phyloP scores from a whole-genome alignment of 2,797 vertebrate genomes.

The Tangara arthus region DNA sequence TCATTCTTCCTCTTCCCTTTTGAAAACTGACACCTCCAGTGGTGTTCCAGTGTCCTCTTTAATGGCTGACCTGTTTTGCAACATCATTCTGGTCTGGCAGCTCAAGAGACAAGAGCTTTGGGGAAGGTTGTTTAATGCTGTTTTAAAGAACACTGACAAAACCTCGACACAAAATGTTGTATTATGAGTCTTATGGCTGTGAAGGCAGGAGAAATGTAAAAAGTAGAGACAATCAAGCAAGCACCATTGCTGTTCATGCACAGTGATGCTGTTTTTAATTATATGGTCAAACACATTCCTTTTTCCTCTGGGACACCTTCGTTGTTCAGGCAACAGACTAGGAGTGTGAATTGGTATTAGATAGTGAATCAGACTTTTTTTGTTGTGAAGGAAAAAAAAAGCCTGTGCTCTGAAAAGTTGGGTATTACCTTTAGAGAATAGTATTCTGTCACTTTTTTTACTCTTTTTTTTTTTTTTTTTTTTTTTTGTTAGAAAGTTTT shows the following conservation, averaged over 20 bases:
- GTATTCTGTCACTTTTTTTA: background rate
- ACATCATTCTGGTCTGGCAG: background rate
- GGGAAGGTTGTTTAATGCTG: background rate
- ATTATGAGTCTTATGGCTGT: background rate
- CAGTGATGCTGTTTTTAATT: background rate
- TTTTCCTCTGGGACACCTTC: background rate
- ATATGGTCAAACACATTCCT: background rate
- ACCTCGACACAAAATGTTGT: background rate
- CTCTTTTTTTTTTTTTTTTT: background rate
- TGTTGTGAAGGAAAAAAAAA: background rate
- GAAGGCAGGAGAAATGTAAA: background rate
- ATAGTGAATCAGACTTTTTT: background rate
- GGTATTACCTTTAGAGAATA: background rate
- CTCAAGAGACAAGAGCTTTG: background rate
- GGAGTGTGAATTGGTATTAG: background rate
- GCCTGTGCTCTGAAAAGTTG: background rate
- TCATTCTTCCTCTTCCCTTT: background rate
- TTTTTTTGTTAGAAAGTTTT: background rate
- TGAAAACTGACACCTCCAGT: background rate
- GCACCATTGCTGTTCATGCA: background rate
- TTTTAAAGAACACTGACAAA: background rate
- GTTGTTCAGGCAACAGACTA: background rate
- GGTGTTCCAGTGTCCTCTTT: background rate
- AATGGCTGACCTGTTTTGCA: background rate
- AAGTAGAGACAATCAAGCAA: background rate